A percentile compares a stretch with the other conserved stretches of the same genome.
phyloP scores from a whole-genome alignment of 2,113 vertebrate species.

The Etia nguti region DNA sequence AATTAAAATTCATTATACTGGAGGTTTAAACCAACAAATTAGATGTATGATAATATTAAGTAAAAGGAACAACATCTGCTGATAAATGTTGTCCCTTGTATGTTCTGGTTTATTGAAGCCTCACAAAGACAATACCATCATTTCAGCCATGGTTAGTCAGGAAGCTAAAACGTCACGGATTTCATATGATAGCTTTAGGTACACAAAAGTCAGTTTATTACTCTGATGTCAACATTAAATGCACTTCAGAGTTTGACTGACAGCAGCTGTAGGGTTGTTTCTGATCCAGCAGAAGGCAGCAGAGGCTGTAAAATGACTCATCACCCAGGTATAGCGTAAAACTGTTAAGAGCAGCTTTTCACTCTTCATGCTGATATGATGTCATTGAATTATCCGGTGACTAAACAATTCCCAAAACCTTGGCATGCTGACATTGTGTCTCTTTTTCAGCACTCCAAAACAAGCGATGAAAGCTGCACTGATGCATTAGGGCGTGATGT shows the following conservation, averaged over 20 bases:
- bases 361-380: neutral
- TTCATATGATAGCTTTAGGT: neutral
- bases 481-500: neutral
- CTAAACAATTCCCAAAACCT: neutral
- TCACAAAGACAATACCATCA: neutral
- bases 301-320: neutral
- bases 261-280: neutral
- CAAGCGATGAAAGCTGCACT: neutral
- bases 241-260: neutral
- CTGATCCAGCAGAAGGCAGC: slow-evolving; percentile 46
- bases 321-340: neutral
- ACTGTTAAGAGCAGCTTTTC: neutral
- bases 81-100: neutral
- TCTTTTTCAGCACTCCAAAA: neutral
- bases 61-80: neutral
- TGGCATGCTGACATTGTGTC: neutral
- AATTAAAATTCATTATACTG: neutral
- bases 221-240: neutral
- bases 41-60: neutral
- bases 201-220: neutral
- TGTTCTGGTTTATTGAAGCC: neutral
- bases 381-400: neutral
- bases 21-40: neutral
- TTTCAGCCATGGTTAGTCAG: neutral
- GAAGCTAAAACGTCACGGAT: neutral